Conservation (phyloP, 2,888 invertebrate species). For the Calameuta pallipes region DNA sequence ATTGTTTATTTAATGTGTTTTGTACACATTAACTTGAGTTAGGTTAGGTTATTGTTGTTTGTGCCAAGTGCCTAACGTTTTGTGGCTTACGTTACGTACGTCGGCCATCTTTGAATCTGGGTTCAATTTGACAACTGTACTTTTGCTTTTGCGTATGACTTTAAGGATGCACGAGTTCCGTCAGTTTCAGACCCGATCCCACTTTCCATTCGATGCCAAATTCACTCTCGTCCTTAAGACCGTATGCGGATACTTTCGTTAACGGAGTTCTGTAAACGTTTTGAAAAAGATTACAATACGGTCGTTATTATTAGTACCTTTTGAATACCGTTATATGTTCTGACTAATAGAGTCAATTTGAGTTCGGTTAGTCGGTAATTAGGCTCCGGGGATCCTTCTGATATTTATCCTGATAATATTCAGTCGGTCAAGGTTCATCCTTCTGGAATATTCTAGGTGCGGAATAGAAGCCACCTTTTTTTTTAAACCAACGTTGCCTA, state of each 20-base stretch:
- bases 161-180: background rate
- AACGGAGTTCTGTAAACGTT: background rate
- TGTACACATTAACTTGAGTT: background rate
- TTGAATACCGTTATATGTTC: background rate
- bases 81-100: background rate
- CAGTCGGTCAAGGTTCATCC: background rate
- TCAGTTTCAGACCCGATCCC: background rate
- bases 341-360: background rate
- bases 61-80: background rate
- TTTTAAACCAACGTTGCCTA: background rate
- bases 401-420: background rate
- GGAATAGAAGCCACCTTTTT: background rate
- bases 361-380: background rate
- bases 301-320: background rate
- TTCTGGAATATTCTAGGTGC: background rate
- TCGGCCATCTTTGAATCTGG: background rate
- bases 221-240: conserved; percentile 40
- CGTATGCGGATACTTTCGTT: background rate
- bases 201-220: conserved; percentile 31
- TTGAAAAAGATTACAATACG: background rate
- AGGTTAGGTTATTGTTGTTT: background rate
- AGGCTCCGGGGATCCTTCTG: background rate
- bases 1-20: background rate
- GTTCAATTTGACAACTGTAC: background rate
- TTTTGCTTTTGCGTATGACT: background rate